Base-by-base conservation (phyloP, 2,888 invertebrate species). In the Timema podura region DNA sequence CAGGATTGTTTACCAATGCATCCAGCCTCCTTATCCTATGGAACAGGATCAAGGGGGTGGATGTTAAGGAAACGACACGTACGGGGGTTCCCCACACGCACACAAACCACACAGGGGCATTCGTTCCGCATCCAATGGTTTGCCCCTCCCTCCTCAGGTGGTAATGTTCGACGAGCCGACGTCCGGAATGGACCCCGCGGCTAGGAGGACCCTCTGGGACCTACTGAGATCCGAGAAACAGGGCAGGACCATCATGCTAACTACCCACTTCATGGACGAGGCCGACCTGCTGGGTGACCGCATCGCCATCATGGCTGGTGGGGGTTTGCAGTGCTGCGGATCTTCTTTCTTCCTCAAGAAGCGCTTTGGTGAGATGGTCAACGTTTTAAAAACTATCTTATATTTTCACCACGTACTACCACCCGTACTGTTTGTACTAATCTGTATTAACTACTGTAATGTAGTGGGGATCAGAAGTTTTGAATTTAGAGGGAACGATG, bases 191-290 rank as follows among this genome's bases (percentile, higher is more conserved):
- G 86, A 86, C 76, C 85, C 85, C 0, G 82, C 82, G 64, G 85
- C 85, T 2, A 77, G 86, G 15, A 80, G 86, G 69, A 83, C 82
- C 72, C 82, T 83, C 0, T 95, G 95, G 95, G 90, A 93, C 75
- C 82, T 95, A 30, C 80, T 95, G 73, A 89, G 91, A 79, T 83
- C 83, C 74, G 88, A 91, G 76, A 90, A 91, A 77, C 82, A 82
- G 74, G 91, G 89, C 46, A 85, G 93, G 9, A 91, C 93, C 0
- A 86, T 95, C 78, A 84, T 95, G 64, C 81, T 95, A 71, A 91
- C 93, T 0, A 93, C 92, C 0, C 92, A 95, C 80, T 93, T 92
- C 79, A 94, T 95, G 94, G 94, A 95, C 77, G 95, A 95, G 81
- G 95, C 95, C 1, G 95, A 95, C 80, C 84, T 91, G 59, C 84